Evolutionary conservation across 35 echinoderm and acorn worm genomes (phyloP).

Genomic region (Lytechinus pictus): DNA sequence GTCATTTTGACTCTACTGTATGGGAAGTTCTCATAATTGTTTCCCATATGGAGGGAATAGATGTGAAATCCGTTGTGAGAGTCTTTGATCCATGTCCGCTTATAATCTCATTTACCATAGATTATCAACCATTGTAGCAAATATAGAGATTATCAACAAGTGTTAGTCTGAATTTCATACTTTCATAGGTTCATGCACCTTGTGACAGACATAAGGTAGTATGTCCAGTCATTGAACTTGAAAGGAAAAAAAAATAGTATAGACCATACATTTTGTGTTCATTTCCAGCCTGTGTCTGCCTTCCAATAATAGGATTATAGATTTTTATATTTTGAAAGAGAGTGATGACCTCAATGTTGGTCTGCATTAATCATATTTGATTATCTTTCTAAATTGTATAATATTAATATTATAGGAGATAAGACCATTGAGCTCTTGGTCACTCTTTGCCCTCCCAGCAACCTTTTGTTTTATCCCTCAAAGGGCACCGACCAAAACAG

Average conservation of each 20-base stretch:
- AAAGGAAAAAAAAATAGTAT: too few relatives aligned
- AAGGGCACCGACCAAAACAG: conserved; percentile 34
- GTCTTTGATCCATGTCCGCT: neutral
- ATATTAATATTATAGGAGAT: neutral
- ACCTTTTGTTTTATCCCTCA: conserved; percentile 39
- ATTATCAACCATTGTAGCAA: neutral
- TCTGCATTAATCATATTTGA: neutral
- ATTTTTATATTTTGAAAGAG: neutral
- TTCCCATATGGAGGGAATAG: neutral
- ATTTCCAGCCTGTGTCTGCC: neutral
- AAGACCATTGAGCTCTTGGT: neutral
- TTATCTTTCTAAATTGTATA: neutral
- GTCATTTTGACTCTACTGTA: neutral
- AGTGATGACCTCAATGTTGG: neutral
- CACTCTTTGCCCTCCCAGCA: conserved; percentile 19
- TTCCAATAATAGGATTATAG: neutral
- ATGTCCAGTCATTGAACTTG: neutral
- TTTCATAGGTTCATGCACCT: neutral
- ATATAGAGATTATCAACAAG: conserved; percentile 20
- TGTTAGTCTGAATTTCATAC: neutral
- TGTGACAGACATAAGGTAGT: neutral
- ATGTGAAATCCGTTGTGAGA: neutral
- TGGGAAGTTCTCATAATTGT: neutral
- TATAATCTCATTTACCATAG: conserved; percentile 1
- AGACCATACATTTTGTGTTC: too few relatives aligned